Base-by-base conservation (phyloP, 1,140 invertebrate species). In the Dendroctonus ponderosae region DNA sequence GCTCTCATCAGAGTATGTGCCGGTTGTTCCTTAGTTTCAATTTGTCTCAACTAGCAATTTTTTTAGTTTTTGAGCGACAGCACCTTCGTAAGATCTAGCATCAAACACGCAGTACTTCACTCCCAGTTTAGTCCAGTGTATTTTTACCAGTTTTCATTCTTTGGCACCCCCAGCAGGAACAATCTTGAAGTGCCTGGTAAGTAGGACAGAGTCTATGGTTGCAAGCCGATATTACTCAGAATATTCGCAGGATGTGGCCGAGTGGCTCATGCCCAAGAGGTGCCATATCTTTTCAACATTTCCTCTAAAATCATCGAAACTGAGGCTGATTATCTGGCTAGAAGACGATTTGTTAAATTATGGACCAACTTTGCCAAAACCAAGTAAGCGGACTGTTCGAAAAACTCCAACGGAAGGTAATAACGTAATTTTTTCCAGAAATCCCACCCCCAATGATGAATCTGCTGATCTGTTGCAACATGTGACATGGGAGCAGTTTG, bases 291-390 rank as follows among this genome's bases (percentile, higher is more conserved):
- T 7, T 62, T 62, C 41, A 62, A 62, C 12, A 42, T 62, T 62
- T 52, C 49, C 12, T n/a, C 43, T 5, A 60, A 41, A 52, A 39
- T 48, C 8, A 51, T 62, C 5, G 59, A 51, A 51, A 62, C 59
- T 26, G 59, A 62, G 6, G 59, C 59, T 40, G 59, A 62, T 41
- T 62, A 37, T 41, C 42, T 62, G n/a, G 42, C 59, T 14, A 62
- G 59, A 49, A 60, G 44, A 11, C 26, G 58, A 8, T 38, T 60
- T 2, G 46, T 60, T 39, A 60, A 49, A 49, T 42, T 62, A 11
- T 62, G 62, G 51, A 54, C 40, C 26, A 63, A 63, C 39, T 63
- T 63, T 39, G 62, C 62, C 6, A 63, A 54, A 63, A 54, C 51
- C 26, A 26, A 26, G 26, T 26, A 26, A 26, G 26, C 3, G 26